Evolutionary conservation across 2,113 vertebrate genomes (phyloP).

Genomic region (Heteronetta atricapilla): DNA sequence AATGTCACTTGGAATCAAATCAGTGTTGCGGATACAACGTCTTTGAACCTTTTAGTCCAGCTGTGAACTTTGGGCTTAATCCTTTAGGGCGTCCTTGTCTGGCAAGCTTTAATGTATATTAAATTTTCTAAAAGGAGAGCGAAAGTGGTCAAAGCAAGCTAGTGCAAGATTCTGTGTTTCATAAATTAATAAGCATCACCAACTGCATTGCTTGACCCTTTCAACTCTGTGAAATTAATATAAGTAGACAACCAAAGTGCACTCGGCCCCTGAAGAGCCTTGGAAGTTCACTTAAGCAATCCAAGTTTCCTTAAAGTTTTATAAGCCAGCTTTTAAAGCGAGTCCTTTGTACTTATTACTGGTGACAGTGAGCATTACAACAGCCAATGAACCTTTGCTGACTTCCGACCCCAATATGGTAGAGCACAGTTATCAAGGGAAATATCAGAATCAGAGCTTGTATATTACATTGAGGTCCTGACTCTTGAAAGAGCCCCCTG

Average conservation of each 20-base stretch:
- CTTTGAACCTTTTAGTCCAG: slow-evolving; percentile 66
- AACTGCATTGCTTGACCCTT: slow-evolving; percentile 93
- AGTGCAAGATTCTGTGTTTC: slow-evolving; percentile 84
- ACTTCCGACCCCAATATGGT: slow-evolving; percentile 82
- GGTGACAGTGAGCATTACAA: slow-evolving; percentile 83
- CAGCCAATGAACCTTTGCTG: slow-evolving; percentile 85
- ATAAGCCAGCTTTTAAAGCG: slow-evolving; percentile 91
- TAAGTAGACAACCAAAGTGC: slow-evolving; percentile 91
- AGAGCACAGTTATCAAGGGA: slow-evolving; percentile 79
- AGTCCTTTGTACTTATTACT: slow-evolving; percentile 86
- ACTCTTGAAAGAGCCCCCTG: slow-evolving; percentile 79
- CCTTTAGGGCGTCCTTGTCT: slow-evolving; percentile 70
- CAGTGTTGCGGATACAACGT: background rate
- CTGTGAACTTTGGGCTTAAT: slow-evolving; percentile 73
- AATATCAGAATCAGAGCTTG: slow-evolving; percentile 82
- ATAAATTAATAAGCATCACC: slow-evolving; percentile 93
- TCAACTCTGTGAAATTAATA: slow-evolving; percentile 98
- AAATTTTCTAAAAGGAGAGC: slow-evolving; percentile 71
- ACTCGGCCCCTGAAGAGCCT: slow-evolving; percentile 80
- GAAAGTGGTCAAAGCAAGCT: slow-evolving; percentile 69
- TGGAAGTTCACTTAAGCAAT: slow-evolving; percentile 90
- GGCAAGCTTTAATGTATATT: slow-evolving; percentile 74
- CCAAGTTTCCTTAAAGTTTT: slow-evolving; percentile 93
- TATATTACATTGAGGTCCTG: slow-evolving; percentile 82
- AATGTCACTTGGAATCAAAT: slow-evolving; percentile 64